Percentiles rank a stretch among this genome's conserved stretches.
phyloP scores from a whole-genome alignment of 2,888 invertebrate genomes.

The Eudemis profundana region DNA sequence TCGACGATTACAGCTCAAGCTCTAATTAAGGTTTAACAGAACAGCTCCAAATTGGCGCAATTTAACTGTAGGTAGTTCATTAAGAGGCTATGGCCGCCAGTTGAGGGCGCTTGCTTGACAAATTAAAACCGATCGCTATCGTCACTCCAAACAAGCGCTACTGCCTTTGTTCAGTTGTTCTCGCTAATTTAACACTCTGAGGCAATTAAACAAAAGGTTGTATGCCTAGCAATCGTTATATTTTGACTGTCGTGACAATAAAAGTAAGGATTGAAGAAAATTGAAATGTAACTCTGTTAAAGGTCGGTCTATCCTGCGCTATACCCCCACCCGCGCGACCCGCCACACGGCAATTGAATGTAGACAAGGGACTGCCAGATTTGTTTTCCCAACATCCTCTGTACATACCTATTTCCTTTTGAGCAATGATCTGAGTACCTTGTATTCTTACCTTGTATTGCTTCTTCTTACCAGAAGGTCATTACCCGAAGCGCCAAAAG shows the following conservation, averaged over 20 bases:
- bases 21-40: slow-evolving; percentile 71
- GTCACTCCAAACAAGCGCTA: slow-evolving; percentile 59
- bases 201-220: slow-evolving; percentile 17
- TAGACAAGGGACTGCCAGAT: slow-evolving; percentile 55
- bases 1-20: slow-evolving; percentile 71
- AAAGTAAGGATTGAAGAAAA: neutral
- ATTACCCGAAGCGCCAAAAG: too few relatives aligned
- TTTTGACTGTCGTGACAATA: neutral
- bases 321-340: slow-evolving; percentile 49
- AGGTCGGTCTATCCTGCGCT: slow-evolving; percentile 46
- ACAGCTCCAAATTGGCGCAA: slow-evolving; percentile 65
- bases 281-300: neutral
- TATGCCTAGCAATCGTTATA: neutral
- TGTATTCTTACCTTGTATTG: too few relatives aligned
- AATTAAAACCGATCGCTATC: slow-evolving; percentile 61
- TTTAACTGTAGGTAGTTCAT: slow-evolving; percentile 61
- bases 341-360: slow-evolving; percentile 20
- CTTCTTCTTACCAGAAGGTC: too few relatives aligned
- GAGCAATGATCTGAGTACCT: neutral
- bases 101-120: slow-evolving; percentile 56
- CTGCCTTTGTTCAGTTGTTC: slow-evolving; percentile 53
- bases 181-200: slow-evolving; percentile 46
- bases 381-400: slow-evolving; percentile 47
- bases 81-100: slow-evolving; percentile 53
- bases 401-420: slow-evolving; percentile 46